Evolutionary conservation across 2,888 invertebrate genomes (phyloP).

Genomic region (Drosophila mimetica): DNA sequence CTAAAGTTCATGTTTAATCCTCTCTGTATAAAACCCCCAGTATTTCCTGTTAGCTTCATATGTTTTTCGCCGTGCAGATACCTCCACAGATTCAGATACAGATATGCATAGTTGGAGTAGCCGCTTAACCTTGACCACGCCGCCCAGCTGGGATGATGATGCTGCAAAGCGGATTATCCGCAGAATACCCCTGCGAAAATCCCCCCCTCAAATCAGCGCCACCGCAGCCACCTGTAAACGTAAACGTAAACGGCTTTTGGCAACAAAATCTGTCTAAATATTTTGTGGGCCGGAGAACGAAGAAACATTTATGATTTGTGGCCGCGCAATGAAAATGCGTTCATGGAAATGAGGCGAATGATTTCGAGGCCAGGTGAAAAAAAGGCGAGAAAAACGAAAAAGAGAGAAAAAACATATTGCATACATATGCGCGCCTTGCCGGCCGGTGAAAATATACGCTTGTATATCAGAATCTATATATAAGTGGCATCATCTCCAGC

Average conservation of each 20-base stretch:
- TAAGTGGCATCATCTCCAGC: conserved; percentile 23
- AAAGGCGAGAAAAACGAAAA: conserved; percentile 5
- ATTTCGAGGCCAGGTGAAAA: conserved; percentile 34
- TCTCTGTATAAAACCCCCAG: too few species aligned
- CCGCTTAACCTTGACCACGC: conserved; percentile 51
- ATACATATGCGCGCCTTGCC: conserved; percentile 74
- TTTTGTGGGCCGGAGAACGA: conserved; percentile 52
- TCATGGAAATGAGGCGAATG: conserved; percentile 57
- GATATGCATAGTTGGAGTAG: conserved; percentile 24
- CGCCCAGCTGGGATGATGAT: conserved; percentile 73
- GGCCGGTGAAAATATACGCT: conserved; percentile 61
- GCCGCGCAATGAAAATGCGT: conserved; percentile 64
- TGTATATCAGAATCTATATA: conserved; percentile 19
- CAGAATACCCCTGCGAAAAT: conserved; percentile 14
- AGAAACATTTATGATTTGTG: conserved; percentile 69
- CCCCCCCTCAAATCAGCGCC: conserved; percentile 4
- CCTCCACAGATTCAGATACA: conserved; percentile 26
- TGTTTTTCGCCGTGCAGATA: conserved; percentile 5
- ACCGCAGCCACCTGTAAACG: conserved; percentile 65
- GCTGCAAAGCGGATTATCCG: conserved; percentile 55
- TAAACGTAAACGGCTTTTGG: conserved; percentile 54
- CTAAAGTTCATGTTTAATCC: too few species aligned
- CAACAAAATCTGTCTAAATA: conserved; percentile 69
- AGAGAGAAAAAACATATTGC: conserved; percentile 69
- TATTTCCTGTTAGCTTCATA: neutral